A percentile compares a stretch with the other conserved stretches of the same genome.
These are phyloP conservation scores for Fukomys damarensis DNA, from an alignment of 2,113 vertebrate genomes.

Conservation along the genomic window DNA sequence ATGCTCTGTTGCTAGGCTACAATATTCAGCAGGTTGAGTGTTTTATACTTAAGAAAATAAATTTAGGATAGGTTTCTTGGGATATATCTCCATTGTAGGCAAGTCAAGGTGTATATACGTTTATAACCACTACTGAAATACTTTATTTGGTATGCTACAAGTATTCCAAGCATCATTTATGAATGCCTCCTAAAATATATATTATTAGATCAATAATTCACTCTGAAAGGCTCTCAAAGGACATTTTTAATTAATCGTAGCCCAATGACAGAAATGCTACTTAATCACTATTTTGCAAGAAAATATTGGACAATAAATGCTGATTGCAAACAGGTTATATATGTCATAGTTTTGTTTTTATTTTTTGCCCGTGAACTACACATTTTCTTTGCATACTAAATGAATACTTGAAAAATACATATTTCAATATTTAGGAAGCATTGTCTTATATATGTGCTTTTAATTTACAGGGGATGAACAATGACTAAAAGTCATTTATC, in stretches of 20 bases:
- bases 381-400: neutral
- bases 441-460: neutral
- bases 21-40: neutral
- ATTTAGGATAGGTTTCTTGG: neutral
- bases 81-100: neutral
- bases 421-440: neutral
- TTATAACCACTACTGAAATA: neutral
- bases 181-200: neutral
- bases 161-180: neutral
- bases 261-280: neutral
- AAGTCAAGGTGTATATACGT: neutral
- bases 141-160: neutral
- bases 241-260: neutral
- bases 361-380: neutral
- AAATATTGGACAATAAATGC: neutral
- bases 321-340: neutral
- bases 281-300: neutral
- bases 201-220: conserved; percentile 30
- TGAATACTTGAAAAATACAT: neutral
- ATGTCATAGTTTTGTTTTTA: neutral
- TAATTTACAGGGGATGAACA: neutral
- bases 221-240: neutral
- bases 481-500: neutral
- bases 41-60: neutral
- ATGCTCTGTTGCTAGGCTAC: neutral